These are phyloP conservation scores for Tetranychus piercei DNA, from an alignment of 2,888 invertebrate genomes.

Conservation along the genomic window DNA sequence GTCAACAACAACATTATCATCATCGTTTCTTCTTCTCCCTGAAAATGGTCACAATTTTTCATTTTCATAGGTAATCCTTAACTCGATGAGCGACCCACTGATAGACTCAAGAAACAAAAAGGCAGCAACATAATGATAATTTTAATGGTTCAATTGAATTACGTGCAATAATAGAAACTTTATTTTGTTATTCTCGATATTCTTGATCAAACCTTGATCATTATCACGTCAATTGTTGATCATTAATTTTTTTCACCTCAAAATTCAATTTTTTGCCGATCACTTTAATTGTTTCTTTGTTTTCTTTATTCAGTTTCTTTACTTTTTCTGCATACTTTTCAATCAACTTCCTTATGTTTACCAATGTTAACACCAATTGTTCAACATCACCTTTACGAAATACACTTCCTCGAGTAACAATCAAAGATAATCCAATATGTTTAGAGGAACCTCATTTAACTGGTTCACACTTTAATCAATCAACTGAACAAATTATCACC, in stretches of 20 bases:
- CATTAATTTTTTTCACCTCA: too few relatives aligned
- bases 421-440: neutral
- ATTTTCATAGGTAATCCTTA: neutral
- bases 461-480: neutral
- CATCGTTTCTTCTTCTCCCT: neutral
- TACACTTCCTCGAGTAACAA: neutral
- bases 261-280: too few relatives aligned
- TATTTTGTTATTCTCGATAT: too few relatives aligned
- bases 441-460: neutral
- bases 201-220: too few relatives aligned
- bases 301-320: too few relatives aligned
- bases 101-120: too few relatives aligned
- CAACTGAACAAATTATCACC: neutral
- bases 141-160: too few relatives aligned
- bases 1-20: neutral
- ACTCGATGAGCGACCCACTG: too few relatives aligned
- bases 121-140: too few relatives aligned
- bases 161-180: too few relatives aligned
- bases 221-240: too few relatives aligned
- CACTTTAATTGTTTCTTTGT: too few relatives aligned
- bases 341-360: neutral
- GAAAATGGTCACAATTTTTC: neutral
- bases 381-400: neutral
- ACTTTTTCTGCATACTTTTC: neutral
- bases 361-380: neutral